Base-by-base conservation (phyloP, 2,113 vertebrate genomes). In the Phycodurus eques region DNA sequence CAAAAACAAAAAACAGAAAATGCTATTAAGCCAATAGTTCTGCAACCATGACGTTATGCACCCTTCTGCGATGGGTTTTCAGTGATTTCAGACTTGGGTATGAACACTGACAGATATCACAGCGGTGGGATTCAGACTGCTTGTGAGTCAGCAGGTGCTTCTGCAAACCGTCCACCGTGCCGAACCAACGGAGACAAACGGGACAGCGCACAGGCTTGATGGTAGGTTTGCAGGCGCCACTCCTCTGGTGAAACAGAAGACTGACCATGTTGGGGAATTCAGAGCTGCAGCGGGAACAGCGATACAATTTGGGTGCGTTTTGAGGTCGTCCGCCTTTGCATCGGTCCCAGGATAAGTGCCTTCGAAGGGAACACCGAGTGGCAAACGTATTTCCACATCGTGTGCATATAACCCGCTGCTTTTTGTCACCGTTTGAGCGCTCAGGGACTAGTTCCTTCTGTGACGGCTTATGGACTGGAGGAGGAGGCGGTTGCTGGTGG, bases 101-200 rank as follows among this genome's bases (percentile, higher is more conserved):
- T 2, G 68, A 88, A 12, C 90, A 86, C 72, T 90, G 87, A 79
- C 93, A 94, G 12, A 93, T 81, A 27, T 92, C 89, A 53, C 93
- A 94, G 61, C 76, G 86, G 68, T 87, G 89, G 0, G 80, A 72
- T 35, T 78, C 84, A 8, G 85, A 82, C 62, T 86, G 83, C 76
- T 91, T 93, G 81, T 94, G 93, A 66, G 85, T 87, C 4, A 92
- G 78, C 72, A 94, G 74, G 79, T 94, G 93, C 78, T 87, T 92
- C 83, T 94, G 91, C 35, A 94, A 81, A 71, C 85, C 86, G 5
- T 91, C 91, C 66, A 89, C 67, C 0, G 89, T 89, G 60, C 89
- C 87, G 49, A 92, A 94, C 88, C 90, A 92, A 74, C 91, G 91
- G 3, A 88, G 80, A 73, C 93, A 93, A 57, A 91, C 79, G 0